Base-by-base conservation (phyloP, 2,888 invertebrate species). In the Mythimna lalbum region DNA sequence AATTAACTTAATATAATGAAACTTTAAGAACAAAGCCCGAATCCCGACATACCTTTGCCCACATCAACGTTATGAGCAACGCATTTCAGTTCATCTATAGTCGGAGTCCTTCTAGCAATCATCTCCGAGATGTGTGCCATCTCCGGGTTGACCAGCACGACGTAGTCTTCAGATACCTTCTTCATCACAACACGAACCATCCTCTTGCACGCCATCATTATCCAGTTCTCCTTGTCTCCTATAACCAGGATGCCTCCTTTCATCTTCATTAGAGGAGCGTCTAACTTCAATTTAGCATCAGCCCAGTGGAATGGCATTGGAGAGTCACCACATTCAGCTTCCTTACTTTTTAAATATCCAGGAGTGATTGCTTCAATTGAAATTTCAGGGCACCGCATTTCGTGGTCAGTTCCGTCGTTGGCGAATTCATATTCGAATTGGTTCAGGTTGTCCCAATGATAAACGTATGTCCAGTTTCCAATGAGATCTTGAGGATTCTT, bases 401-500 rank as follows among this genome's bases (percentile, higher is more conserved):
- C 19, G 19, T 63, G 55, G 1, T 72, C 62, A 6, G 21, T 17
- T 0, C 33, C 33, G 10, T 59, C 53, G 6, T 61, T 1, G 10
- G 49, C 6, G 23, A 76, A 68, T 68, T 82, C 71, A 4, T 12
- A 14, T 0, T 65, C 14, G 50, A 73, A 73, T 50, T 68, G 52
- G 43, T 68, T 76, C 0, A 63, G 9, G 21, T n/a, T 78, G 14
- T 75, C 79, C 83, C 83, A 83, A 33, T 76, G 81, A 56, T 81
- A 83, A 0, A 81, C 70, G 49, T 76, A 83, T 0, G 56, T 67
- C 83, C 83, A 83, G n/a, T 75, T 76, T 12, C 83, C 83, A 19
- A 75, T 61, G 4, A 83, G 27, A 2, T 73, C 66, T 60, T 53
- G n/a, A 31, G 69, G 47, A 10, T 67, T 69, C 4, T 63, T 62